Percentiles rank a stretch among this genome's conserved stretches.
Evolutionary conservation across 2,797 vertebrate species (phyloP).

Genomic region (Loris lydekkerianus): DNA sequence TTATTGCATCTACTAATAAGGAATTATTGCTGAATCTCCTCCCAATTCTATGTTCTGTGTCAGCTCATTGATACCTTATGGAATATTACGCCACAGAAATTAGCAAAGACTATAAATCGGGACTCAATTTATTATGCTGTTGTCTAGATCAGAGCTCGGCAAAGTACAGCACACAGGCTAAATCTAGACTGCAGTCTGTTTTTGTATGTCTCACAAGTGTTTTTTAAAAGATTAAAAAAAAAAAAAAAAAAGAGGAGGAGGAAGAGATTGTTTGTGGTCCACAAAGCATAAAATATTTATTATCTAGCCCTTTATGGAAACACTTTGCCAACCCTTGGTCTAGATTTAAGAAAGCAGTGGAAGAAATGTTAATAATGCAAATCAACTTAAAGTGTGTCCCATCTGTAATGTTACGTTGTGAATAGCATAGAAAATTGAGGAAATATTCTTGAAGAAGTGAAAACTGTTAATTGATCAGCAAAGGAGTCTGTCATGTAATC

Average conservation of each 20-base stretch:
- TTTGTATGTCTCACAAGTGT: not conserved
- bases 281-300: conserved; percentile 37
- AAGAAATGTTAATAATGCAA: conserved; percentile 47
- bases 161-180: not conserved
- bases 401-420: not conserved
- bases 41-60: not conserved
- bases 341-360: conserved; percentile 46
- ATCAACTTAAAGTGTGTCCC: not conserved
- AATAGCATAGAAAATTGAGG: conserved; percentile 14
- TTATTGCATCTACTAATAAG: not conserved
- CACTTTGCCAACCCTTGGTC: not conserved
- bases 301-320: conserved; percentile 35
- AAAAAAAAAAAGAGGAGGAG: not conserved
- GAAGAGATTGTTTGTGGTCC: not conserved
- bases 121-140: not conserved
- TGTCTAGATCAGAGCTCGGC: not conserved
- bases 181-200: not conserved
- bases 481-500: not conserved
- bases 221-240: not conserved
- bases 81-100: not conserved
- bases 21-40: not conserved
- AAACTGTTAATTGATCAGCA: not conserved
- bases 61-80: not conserved
- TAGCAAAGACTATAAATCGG: not conserved
- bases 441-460: not conserved